Evolutionary conservation across 2,113 vertebrate genomes (phyloP).

Genomic region (Micronycteris hirsuta): DNA sequence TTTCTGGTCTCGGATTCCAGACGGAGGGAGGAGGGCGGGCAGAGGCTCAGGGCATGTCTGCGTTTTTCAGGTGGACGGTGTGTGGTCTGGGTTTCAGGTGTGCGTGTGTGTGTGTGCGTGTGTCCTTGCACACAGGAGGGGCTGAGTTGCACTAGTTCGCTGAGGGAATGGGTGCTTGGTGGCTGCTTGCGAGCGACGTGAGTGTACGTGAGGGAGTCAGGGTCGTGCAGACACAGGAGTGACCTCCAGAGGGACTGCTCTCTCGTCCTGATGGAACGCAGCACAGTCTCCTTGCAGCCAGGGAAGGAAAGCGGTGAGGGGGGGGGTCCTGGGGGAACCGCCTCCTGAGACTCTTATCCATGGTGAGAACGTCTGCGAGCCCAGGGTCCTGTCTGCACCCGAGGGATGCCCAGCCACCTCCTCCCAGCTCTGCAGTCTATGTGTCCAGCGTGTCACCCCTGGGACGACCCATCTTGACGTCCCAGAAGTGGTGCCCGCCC

Average conservation of each 20-base stretch:
- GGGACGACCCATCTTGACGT: no score
- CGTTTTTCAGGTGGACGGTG: neutral
- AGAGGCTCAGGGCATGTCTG: neutral
- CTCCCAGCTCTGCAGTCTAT: no score
- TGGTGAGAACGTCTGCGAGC: no score
- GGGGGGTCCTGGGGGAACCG: no score
- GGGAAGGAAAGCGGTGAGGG: no score
- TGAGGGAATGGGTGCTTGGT: neutral
- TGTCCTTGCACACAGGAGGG: neutral
- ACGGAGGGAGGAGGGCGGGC: neutral
- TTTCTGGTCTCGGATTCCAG: neutral
- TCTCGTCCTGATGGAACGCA: no score
- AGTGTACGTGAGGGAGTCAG: neutral
- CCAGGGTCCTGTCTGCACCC: no score
- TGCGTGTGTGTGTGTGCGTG: neutral
- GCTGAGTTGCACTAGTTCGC: neutral
- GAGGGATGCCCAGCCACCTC: no score
- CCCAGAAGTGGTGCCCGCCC: neutral
- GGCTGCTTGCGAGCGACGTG: neutral
- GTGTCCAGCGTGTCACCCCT: no score
- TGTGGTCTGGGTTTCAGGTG: neutral
- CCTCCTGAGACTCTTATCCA: no score
- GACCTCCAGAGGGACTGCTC: neutral
- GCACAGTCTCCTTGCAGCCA: no score
- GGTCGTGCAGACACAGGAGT: no score